Conservation (phyloP, 2,888 invertebrate species). For the Dendrolimus pini region DNA sequence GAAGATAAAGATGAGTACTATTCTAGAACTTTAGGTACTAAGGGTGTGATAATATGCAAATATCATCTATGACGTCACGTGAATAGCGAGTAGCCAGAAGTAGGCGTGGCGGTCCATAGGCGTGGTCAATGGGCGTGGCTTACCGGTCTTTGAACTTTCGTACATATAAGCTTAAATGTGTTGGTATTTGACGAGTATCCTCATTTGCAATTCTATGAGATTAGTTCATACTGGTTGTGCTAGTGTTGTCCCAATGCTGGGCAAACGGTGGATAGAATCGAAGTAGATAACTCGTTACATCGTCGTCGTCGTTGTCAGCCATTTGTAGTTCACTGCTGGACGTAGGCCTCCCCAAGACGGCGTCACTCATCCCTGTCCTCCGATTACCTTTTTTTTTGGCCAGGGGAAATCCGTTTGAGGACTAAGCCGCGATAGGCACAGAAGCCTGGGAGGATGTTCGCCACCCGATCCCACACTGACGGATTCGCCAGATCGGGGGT, state of each 20-base stretch:
- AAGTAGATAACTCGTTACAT: too few relatives aligned
- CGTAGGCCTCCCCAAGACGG: too few relatives aligned
- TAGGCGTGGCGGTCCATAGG: constrained; percentile 51
- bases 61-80: constrained; percentile 24
- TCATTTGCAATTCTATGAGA: constrained; percentile 60
- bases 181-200: constrained; percentile 22
- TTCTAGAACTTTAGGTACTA: not conserved
- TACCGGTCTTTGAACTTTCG: constrained; percentile 45
- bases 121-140: constrained; percentile 54
- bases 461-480: too few relatives aligned
- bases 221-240: constrained; percentile 17
- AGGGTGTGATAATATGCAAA: constrained; percentile 7
- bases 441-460: too few relatives aligned
- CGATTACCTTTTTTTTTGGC: too few relatives aligned
- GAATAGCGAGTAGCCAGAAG: constrained; percentile 23
- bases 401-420: too few relatives aligned
- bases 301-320: too few relatives aligned
- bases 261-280: not conserved
- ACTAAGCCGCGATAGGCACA: too few relatives aligned
- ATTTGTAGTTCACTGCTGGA: too few relatives aligned
- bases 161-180: constrained; percentile 20
- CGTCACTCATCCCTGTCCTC: too few relatives aligned
- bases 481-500: too few relatives aligned
- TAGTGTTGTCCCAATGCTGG: constrained; percentile 12
- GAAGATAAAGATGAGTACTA: not conserved